These are phyloP conservation scores for Phyllotis vaccarum DNA, from an alignment of 2,797 vertebrate genomes.

Conservation along the genomic window DNA sequence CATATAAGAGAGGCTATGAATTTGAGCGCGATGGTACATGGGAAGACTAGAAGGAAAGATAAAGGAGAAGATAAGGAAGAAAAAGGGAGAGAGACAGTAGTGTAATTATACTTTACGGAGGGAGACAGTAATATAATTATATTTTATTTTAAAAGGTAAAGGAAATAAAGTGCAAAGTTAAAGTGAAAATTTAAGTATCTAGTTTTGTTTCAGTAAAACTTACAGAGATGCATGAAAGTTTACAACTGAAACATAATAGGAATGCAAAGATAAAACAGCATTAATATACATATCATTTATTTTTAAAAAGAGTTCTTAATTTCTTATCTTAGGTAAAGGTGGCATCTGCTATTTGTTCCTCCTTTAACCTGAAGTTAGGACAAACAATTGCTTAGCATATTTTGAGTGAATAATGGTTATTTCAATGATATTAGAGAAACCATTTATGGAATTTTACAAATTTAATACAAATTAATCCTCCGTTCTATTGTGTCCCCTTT, in stretches of 20 bases:
- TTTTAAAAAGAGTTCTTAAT: not conserved
- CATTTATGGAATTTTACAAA: not conserved
- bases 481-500: not conserved
- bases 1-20: not conserved
- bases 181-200: slow-evolving; percentile 45
- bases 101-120: not conserved
- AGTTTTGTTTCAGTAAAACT: slow-evolving; percentile 17
- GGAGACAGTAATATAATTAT: not conserved
- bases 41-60: not conserved
- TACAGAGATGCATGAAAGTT: not conserved
- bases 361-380: not conserved
- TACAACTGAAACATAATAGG: not conserved
- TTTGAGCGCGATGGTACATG: not conserved
- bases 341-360: not conserved
- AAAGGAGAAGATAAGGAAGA: rapidly evolving
- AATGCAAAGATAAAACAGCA: not conserved
- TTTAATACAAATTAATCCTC: not conserved
- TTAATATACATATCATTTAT: not conserved
- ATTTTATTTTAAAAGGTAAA: not conserved
- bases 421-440: not conserved
- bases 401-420: not conserved
- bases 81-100: not conserved
- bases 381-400: not conserved
- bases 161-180: not conserved
- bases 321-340: not conserved